Conservation (phyloP, 2,113 vertebrate genomes). For the Patagioenas fasciata region DNA sequence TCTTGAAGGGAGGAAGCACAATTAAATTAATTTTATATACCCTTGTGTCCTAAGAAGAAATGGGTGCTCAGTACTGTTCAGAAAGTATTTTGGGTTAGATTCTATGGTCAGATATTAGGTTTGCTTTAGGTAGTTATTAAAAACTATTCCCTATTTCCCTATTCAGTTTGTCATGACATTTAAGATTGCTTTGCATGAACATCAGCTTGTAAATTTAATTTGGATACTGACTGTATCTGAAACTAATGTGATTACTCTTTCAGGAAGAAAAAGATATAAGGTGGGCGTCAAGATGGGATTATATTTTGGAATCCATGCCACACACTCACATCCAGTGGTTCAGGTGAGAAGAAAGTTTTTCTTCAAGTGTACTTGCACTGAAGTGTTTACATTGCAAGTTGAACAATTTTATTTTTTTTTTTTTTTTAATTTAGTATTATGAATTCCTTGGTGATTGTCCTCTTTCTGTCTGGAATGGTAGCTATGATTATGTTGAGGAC, state of each 20-base stretch:
- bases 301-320: conserved; percentile 98
- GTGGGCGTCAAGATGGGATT: conserved; percentile 98
- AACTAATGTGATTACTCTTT: background rate
- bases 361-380: background rate
- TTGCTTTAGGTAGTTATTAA: background rate
- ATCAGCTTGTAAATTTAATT: background rate
- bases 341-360: conserved; percentile 79
- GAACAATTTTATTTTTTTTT: background rate
- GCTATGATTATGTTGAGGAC: conserved; percentile 99
- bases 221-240: background rate
- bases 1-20: background rate
- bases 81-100: background rate
- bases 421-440: conserved; percentile 84
- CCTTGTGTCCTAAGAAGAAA: background rate
- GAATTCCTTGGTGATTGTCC: conserved; percentile 98
- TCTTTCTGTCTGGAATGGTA: conserved; percentile 98
- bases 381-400: background rate
- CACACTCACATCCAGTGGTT: conserved; percentile 99
- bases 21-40: background rate
- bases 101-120: background rate
- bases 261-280: conserved; percentile 88
- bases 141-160: background rate
- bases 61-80: background rate
- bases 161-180: background rate
- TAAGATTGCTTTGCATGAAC: background rate